A percentile compares a stretch with the other conserved stretches of the same genome.
These are phyloP conservation scores for Magallana nippona DNA, from an alignment of 2,888 invertebrate species.

Conservation along the genomic window DNA sequence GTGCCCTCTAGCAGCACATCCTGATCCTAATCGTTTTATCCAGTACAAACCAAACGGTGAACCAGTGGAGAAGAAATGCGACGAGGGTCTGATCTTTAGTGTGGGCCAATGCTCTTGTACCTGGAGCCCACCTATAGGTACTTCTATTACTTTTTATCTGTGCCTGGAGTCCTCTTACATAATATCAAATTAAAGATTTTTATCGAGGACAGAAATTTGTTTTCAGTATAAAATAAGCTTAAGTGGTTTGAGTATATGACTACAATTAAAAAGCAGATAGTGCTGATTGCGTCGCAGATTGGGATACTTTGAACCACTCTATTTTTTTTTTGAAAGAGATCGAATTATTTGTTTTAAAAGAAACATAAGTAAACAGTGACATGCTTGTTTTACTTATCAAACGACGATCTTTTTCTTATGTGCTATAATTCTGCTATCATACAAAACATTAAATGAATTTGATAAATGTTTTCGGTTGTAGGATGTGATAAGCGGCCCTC, in stretches of 20 bases:
- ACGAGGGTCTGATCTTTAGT: slow-evolving; percentile 5
- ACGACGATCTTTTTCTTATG: neutral
- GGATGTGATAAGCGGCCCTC: slow-evolving; percentile 58
- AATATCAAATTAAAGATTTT: too few relatives aligned
- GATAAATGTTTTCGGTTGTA: slow-evolving; percentile 33
- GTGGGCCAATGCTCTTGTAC: neutral
- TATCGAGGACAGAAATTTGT: too few relatives aligned
- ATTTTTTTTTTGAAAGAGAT: too few relatives aligned
- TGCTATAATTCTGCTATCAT: neutral
- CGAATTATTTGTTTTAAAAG: too few relatives aligned
- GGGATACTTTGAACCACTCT: too few relatives aligned
- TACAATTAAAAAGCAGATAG: too few relatives aligned
- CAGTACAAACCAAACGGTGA: slow-evolving; percentile 11
- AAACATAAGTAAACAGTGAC: too few relatives aligned
- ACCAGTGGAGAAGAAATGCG: slow-evolving; percentile 11
- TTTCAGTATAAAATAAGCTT: too few relatives aligned
- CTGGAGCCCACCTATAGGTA: neutral
- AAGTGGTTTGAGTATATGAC: too few relatives aligned
- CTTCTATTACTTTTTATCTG: neutral
- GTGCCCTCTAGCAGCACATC: neutral
- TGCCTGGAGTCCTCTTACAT: too few relatives aligned
- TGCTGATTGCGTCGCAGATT: too few relatives aligned
- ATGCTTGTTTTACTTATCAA: too few relatives aligned
- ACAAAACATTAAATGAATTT: neutral
- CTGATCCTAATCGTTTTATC: slow-evolving; percentile 14